Conservation (phyloP, 1,140 invertebrate species). For the Ruditapes philippinarum region DNA sequence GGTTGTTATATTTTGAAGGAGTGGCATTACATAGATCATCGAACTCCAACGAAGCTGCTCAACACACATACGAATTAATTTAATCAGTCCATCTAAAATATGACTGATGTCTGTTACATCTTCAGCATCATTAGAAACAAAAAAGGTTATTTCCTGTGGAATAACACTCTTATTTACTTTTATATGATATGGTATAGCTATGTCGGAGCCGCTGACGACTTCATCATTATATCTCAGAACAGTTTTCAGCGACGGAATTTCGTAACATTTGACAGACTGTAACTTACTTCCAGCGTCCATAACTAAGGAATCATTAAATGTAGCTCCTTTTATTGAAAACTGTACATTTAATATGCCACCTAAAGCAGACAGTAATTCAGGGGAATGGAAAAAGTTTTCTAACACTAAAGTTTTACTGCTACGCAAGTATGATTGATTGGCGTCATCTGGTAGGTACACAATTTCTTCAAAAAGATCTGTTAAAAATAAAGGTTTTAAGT, state of each 20-base stretch:
- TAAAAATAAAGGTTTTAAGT: neutral
- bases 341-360: constrained; percentile 17
- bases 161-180: neutral
- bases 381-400: constrained; percentile 27
- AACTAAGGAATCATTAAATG: neutral
- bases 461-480: neutral
- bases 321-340: no score
- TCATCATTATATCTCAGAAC: neutral
- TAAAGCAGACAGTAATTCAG: neutral
- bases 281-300: neutral
- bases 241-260: neutral
- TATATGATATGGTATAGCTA: neutral
- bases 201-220: neutral
- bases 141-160: no score
- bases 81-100: neutral
- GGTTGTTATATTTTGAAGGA: neutral
- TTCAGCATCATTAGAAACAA: neutral
- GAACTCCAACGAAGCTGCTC: neutral
- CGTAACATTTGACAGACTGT: neutral
- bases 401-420: neutral
- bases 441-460: neutral
- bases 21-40: neutral
- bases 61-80: neutral
- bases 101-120: neutral
- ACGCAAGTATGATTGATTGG: neutral